phyloP scores from a whole-genome alignment of 2,797 vertebrate genomes.

The Hephaestus fuliginosus region DNA sequence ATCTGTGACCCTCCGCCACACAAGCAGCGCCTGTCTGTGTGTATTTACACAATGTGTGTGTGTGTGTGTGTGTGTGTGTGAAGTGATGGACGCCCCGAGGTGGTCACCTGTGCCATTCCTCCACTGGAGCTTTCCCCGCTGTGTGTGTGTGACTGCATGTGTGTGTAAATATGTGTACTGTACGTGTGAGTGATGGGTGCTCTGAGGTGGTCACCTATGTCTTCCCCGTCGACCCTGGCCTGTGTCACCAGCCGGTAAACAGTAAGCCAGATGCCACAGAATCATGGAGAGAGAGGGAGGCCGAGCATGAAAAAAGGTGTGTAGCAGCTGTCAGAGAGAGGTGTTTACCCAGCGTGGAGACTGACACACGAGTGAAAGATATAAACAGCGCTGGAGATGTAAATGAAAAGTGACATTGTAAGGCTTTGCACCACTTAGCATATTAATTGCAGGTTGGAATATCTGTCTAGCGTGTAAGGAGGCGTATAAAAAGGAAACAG shows the following conservation, averaged over 20 bases:
- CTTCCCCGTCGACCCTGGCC: conserved; percentile 41
- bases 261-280: conserved; percentile 55
- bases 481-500: conserved; percentile 49
- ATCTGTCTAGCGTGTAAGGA: conserved; percentile 44
- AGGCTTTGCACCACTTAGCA: conserved; percentile 72
- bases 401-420: conserved; percentile 84
- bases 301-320: conserved; percentile 44
- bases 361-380: conserved; percentile 62
- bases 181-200: conserved; percentile 50
- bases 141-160: conserved; percentile 5
- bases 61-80: conserved; percentile 51
- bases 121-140: conserved; percentile 35
- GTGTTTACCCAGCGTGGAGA: conserved; percentile 64
- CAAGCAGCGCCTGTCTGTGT: conserved; percentile 61
- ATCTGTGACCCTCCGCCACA: conserved; percentile 59
- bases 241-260: conserved; percentile 69
- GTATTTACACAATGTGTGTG: conserved; percentile 56
- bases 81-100: too few relatives aligned
- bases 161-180: conserved; percentile 17
- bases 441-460: conserved; percentile 74
- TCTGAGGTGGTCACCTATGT: conserved; percentile 60
- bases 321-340: conserved; percentile 68
- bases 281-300: conserved; percentile 3
- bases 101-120: conserved; percentile 35
- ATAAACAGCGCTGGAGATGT: conserved; percentile 59